Evolutionary conservation across 2,797 vertebrate species (phyloP).

Genomic region (Acipenser ruthenus): DNA sequence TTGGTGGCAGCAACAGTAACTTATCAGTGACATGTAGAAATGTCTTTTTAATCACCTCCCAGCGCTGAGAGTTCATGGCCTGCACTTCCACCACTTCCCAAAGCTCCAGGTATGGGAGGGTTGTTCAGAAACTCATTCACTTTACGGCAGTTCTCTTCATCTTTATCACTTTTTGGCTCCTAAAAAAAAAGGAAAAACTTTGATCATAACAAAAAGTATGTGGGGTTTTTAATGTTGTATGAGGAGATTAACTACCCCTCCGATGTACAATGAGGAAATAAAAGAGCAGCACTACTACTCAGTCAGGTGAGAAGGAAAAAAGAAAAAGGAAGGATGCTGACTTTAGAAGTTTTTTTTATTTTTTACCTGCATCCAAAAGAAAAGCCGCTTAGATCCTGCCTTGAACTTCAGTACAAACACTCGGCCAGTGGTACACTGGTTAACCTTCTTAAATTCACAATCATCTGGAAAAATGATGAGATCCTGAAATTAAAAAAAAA

Average conservation of each 20-base stretch:
- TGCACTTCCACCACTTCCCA: slow-evolving; percentile 69
- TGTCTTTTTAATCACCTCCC: slow-evolving; percentile 58
- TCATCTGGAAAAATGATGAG: slow-evolving; percentile 96
- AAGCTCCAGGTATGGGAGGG: slow-evolving; percentile 76
- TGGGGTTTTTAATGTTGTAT: too few species aligned
- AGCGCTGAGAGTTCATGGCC: slow-evolving; percentile 81
- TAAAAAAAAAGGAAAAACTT: slow-evolving; percentile 21
- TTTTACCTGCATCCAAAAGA: slow-evolving; percentile 97
- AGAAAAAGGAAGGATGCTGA: too few species aligned
- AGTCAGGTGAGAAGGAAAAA: too few species aligned
- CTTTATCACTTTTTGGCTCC: slow-evolving; percentile 58
- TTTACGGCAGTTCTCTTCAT: slow-evolving; percentile 81
- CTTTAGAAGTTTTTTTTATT: too few species aligned
- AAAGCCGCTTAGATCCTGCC: slow-evolving; percentile 90
- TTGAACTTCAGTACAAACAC: slow-evolving; percentile 96
- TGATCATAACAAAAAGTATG: neutral
- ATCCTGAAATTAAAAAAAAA: slow-evolving; percentile 56
- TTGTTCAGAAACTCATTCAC: slow-evolving; percentile 89
- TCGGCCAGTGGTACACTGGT: slow-evolving; percentile 86
- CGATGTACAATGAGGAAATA: too few species aligned
- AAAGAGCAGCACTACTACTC: too few species aligned
- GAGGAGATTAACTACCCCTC: too few species aligned
- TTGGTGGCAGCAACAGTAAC: too few species aligned
- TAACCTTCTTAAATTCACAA: slow-evolving; percentile 93
- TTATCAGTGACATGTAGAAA: too few species aligned